Base-by-base conservation (phyloP, 1,140 invertebrate species). In the Sycobia sp. region DNA sequence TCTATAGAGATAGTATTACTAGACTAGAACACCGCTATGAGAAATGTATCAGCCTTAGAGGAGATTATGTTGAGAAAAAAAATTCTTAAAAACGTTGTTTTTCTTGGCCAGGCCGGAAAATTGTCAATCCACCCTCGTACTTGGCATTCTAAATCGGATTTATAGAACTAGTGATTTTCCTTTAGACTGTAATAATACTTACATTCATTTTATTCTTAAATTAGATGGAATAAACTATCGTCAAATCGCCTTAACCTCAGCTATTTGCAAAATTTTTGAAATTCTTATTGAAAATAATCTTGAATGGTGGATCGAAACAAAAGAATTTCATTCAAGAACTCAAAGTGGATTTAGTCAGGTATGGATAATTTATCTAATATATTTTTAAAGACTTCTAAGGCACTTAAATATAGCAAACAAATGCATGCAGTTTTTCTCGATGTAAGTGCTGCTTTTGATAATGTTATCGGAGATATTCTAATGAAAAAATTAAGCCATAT, bases 351-450 rank as follows among this genome's bases (percentile, higher is more conserved):
- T 55, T 20, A n/a, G n/a, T 55, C 38, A 2, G 25, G 36, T 25
- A 4, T 5, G 14, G 25, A 55, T 36, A 55, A 55, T 20, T 43
- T 43, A 7, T 13, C 14, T 1, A 27, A 56, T n/a, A n/a, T 56
- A n/a, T 25, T n/a, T 11, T 10, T 56, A 7, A 56, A 25, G n/a
- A 32, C 43, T 27, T 13, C 23, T 3, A 23, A 56, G 16, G 22
- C 38, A 1, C 11, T 56, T 7, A 29, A 3, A 16, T 8, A 43
- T 27, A 56, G 43, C 4, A 25, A 56, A 41, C 13, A 56, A 10
- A 16, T 29, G 7, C 16, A 27, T n/a, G 53, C 23, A 39, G 36
- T 43, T 3, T 56, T 56, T 56, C 53, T 43, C 2, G 53, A 56
- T 43, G 20, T 51, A 18, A 2, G 4, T 14, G 20, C 27, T 34